Percentiles rank a stretch among this genome's conserved stretches.
These are phyloP conservation scores for Onychorhynchus coronatus DNA, from an alignment of 2,113 vertebrate species.

Conservation along the genomic window DNA sequence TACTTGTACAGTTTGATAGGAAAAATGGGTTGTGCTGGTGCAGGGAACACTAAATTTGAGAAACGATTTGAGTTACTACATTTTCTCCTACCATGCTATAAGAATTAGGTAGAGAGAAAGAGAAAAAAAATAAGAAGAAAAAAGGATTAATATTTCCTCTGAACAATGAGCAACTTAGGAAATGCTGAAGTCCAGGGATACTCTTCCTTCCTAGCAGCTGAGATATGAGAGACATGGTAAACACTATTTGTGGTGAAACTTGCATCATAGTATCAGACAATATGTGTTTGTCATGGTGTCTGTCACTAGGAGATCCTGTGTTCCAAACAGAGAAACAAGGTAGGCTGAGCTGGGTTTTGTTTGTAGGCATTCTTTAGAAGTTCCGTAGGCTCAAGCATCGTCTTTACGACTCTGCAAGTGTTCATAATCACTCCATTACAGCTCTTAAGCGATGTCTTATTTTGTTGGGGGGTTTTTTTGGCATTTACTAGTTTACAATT, in stretches of 20 bases:
- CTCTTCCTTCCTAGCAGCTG: neutral
- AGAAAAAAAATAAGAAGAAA: neutral
- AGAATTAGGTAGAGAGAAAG: neutral
- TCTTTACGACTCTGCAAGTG: neutral
- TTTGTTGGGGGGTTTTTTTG: neutral
- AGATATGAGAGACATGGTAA: neutral
- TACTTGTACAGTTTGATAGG: neutral
- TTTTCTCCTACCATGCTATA: neutral
- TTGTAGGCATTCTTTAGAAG: neutral
- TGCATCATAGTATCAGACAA: neutral
- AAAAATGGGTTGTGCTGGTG: neutral
- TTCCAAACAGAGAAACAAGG: neutral
- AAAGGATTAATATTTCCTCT: neutral
- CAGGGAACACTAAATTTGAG: neutral
- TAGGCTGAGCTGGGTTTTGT: neutral
- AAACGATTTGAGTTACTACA: neutral
- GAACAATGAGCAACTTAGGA: neutral
- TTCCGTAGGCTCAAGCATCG: neutral
- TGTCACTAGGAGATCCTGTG: neutral
- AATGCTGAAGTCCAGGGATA: neutral
- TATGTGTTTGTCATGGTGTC: neutral
- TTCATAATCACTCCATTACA: neutral
- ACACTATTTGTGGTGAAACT: neutral
- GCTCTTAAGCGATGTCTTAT: neutral
- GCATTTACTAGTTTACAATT: neutral